Evolutionary conservation across 2,113 vertebrate genomes (phyloP).

Genomic region (Mesembrinibis cayennensis): DNA sequence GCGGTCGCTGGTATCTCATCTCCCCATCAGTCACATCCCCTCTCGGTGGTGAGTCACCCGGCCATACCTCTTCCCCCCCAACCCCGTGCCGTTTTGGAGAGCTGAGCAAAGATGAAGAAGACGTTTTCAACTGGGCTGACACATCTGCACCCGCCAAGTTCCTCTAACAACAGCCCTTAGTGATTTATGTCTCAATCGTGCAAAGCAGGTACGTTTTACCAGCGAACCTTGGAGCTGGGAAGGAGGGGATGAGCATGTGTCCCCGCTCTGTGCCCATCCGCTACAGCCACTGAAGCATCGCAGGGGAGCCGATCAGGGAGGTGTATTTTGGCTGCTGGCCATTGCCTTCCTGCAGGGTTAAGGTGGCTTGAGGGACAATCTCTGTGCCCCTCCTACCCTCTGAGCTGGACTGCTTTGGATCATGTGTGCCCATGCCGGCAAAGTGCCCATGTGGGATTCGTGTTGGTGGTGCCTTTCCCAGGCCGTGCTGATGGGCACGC

Average conservation of each 20-base stretch:
- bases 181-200: slow-evolving; percentile 2
- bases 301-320: rapidly evolving
- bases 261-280: rapidly evolving
- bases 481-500: not conserved
- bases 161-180: not conserved
- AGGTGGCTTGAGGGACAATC: not conserved
- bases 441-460: rapidly evolving
- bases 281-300: not conserved
- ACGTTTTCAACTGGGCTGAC: not conserved
- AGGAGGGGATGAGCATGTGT: rapidly evolving
- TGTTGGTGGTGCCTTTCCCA: not conserved
- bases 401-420: slow-evolving; percentile 83
- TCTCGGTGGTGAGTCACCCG: slow-evolving; percentile 6
- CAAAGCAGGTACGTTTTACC: not conserved
- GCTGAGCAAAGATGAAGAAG: not conserved
- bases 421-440: slow-evolving; percentile 78
- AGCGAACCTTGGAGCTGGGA: not conserved
- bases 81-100: not conserved
- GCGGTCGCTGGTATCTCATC: slow-evolving; percentile 38
- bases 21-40: slow-evolving; percentile 41
- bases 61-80: not conserved
- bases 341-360: not conserved
- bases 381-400: slow-evolving; percentile 65
- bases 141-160: slow-evolving; percentile 28
- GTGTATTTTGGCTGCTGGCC: not conserved